Evolutionary conservation across 2,888 invertebrate genomes (phyloP).

Genomic region (Embidobia sp.): DNA sequence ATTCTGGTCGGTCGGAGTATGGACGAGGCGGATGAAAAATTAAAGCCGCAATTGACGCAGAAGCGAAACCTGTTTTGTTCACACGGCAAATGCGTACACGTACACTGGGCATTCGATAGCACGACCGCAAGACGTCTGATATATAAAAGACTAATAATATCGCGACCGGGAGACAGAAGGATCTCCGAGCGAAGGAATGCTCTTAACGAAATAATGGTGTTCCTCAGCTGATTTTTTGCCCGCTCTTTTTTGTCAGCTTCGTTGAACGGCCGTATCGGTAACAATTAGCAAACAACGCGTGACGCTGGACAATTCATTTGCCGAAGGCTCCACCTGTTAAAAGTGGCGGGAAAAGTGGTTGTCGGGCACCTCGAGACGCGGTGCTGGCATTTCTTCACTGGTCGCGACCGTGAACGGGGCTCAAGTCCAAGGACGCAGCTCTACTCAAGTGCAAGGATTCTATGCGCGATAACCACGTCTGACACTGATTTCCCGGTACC

Average conservation of each 20-base stretch:
- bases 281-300: constrained; percentile 75
- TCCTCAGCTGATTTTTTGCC: not conserved
- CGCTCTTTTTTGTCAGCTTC: constrained; percentile 1
- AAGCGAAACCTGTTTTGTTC: too few species aligned
- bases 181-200: too few species aligned
- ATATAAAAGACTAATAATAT: too few species aligned
- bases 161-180: too few species aligned
- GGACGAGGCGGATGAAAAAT: too few species aligned
- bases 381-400: constrained; percentile 80
- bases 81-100: too few species aligned
- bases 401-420: constrained; percentile 81
- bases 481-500: constrained; percentile 58
- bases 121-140: too few species aligned
- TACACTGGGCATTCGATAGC: too few species aligned
- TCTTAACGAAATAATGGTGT: too few species aligned
- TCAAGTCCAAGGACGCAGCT: constrained; percentile 79
- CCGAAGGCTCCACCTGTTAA: constrained; percentile 75
- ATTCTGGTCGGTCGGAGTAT: too few species aligned
- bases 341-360: constrained; percentile 77
- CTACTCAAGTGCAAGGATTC: constrained; percentile 67
- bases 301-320: constrained; percentile 79
- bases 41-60: too few species aligned
- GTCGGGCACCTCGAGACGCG: constrained; percentile 79
- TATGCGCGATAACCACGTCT: constrained; percentile 55
- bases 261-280: constrained; percentile 65